phyloP scores from a whole-genome alignment of 2,113 vertebrate genomes.

The Poeciliopsis retropinna region DNA sequence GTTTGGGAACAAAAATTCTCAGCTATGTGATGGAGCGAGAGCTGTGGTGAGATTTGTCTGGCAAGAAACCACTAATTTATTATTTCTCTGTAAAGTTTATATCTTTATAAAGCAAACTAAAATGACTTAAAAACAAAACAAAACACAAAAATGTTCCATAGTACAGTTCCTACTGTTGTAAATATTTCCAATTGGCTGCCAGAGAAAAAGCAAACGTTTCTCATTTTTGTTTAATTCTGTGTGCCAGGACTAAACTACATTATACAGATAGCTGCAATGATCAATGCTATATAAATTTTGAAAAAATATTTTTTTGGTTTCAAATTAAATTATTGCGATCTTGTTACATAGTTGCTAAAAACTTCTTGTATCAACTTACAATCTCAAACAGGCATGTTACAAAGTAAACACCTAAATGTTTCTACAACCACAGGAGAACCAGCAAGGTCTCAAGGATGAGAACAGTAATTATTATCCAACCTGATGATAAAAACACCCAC shows the following conservation, averaged over 20 bases:
- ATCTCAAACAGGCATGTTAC: too few species aligned
- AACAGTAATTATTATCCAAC: conserved; percentile 8
- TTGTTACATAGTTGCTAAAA: neutral
- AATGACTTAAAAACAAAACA: too few species aligned
- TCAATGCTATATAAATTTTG: neutral
- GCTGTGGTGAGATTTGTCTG: conserved; percentile 23
- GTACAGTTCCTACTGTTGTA: too few species aligned
- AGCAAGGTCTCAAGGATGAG: neutral
- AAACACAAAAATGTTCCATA: too few species aligned
- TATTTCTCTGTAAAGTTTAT: conserved; percentile 13
- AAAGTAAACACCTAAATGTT: neutral
- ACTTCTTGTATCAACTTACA: neutral
- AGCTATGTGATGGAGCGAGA: neutral
- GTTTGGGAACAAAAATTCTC: conserved; percentile 31
- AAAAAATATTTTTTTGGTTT: neutral
- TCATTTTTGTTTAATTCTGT: neutral
- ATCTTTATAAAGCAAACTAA: neutral
- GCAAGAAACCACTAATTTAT: conserved; percentile 6
- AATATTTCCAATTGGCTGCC: too few species aligned
- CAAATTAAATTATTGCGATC: neutral
- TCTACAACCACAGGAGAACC: neutral
- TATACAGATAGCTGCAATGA: too few species aligned
- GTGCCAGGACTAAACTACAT: neutral
- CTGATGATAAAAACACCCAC: conserved; percentile 2
- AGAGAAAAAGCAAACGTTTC: too few species aligned